A percentile compares a stretch with the other conserved stretches of the same genome.
Conservation (phyloP, 2,797 vertebrate species). For the Rhodeus uyekii region DNA sequence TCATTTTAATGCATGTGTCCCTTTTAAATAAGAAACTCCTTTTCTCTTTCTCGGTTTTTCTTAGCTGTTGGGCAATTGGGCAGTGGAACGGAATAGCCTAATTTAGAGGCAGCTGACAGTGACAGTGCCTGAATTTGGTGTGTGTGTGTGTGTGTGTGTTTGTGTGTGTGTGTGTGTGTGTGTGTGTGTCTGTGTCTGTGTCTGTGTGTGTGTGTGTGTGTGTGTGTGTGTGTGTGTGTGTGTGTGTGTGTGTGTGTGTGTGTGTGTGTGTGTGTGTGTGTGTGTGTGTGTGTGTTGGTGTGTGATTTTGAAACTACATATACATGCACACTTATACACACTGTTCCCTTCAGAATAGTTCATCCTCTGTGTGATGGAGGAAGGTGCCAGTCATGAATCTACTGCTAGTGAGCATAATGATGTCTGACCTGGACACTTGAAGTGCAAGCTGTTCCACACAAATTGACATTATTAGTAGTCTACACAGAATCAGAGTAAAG, state of each 20-base stretch:
- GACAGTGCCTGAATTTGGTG: conserved; percentile 27
- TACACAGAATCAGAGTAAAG: neutral
- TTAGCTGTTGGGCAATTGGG: conserved; percentile 38
- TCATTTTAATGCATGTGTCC: neutral
- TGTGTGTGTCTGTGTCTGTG: conserved; percentile 21
- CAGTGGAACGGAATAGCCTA: conserved; percentile 42
- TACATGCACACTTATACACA: neutral
- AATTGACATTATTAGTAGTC: neutral
- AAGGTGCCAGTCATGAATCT: neutral
- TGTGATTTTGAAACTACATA: neutral
- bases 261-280: neutral
- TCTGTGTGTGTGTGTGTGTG: conserved; percentile 22
- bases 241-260: conserved; percentile 17
- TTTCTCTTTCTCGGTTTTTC: conserved; percentile 6
- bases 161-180: neutral
- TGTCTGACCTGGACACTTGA: neutral
- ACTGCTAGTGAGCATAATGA: conserved; percentile 4
- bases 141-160: conserved; percentile 6
- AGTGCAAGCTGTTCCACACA: neutral
- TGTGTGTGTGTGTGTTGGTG: neutral
- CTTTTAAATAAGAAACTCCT: neutral
- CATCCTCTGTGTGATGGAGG: neutral
- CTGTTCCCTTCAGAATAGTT: conserved; percentile 20
- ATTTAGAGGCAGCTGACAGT: conserved; percentile 49
- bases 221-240: conserved; percentile 20